Base-by-base conservation (phyloP, 1,140 invertebrate genomes). In the Anastrepha obliqua region DNA sequence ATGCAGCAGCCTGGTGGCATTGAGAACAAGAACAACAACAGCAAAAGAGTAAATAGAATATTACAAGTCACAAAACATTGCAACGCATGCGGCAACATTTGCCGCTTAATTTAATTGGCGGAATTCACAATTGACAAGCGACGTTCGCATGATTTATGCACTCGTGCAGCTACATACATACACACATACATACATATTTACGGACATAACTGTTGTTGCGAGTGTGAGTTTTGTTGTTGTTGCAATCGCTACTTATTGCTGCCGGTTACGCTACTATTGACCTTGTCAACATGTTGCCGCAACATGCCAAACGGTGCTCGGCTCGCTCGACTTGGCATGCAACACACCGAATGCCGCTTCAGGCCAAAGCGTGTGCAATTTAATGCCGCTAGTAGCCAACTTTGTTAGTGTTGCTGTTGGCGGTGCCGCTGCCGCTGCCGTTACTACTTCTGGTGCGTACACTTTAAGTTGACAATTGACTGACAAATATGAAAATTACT, bases 231-330 rank as follows among this genome's bases (percentile, higher is more conserved):
- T 64, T 64, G 17, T 17, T 86, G 55, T 29, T 42, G 85, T 2
- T 59, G 51, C 15, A n/a, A n/a, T 7, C 74, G 86, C 64, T 87
- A 13, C 67, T 62, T 90, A 88, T 89, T 89, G 89, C 89, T 88
- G 90, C 88, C 13, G 39, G 64, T 11, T 67, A 67, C 29, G 13
- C 8, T 29, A 67, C 70, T 88, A 88, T 90, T 92, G 91, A 92
- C 91, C 91, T 92, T 92, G 91, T 92, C 91, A 92, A 92, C 91
- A 92, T 91, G 91, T 92, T 92, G 91, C 91, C 87, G 90, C 89
- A 89, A 89, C 88, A 86, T 74, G 20, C 44, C 42, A 29, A 70
- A 58, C 42, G 13, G 17, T 81, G 20, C 47, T 51, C 74, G n/a
- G 20, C 47, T 51, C 74, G n/a, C 74, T 81, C 47, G 47, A 55